Percentiles rank a stretch among this genome's conserved stretches.
Conservation (phyloP, 1,140 invertebrate species). For the Trachymyrmex cornetzi region DNA sequence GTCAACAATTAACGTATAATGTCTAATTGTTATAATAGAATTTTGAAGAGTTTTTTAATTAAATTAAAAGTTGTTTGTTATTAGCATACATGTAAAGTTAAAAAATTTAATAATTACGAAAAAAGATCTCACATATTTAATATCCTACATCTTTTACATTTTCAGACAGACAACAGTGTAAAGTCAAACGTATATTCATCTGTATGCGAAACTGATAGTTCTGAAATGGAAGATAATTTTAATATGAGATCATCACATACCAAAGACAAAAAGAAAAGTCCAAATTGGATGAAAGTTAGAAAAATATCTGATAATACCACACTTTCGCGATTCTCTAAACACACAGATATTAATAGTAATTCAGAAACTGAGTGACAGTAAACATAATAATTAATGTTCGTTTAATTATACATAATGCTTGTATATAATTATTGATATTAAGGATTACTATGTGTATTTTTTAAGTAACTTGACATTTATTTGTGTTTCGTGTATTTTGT, state of each 20-base stretch:
- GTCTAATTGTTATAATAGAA: background rate
- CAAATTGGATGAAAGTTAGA: constrained; percentile 68
- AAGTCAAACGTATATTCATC: background rate
- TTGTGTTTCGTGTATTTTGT: constrained; percentile 5
- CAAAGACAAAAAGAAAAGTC: constrained; percentile 22
- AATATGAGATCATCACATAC: background rate
- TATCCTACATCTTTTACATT: constrained; percentile 18
- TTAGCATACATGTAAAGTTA: background rate
- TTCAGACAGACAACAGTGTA: constrained; percentile 66
- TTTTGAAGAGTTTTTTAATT: background rate
- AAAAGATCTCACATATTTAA: background rate
- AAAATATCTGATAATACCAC: constrained; percentile 70
- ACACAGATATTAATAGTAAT: background rate
- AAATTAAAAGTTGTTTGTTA: constrained; percentile 2
- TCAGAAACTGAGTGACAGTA: constrained; percentile 26
- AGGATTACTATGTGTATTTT: background rate
- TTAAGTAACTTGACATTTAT: constrained; percentile 25
- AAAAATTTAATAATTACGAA: background rate
- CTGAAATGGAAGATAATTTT: background rate
- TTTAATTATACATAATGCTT: constrained; percentile 17
- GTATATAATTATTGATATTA: constrained; percentile 31
- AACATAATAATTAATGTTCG: constrained; percentile 5
- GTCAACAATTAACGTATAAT: background rate
- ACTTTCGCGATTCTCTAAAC: constrained; percentile 27
- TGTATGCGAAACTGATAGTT: constrained; percentile 7